Evolutionary conservation across 2,113 vertebrate genomes (phyloP), one percentile per base, ranked within the genome.

Genomic region (Trematocara unimaculatum): DNA sequence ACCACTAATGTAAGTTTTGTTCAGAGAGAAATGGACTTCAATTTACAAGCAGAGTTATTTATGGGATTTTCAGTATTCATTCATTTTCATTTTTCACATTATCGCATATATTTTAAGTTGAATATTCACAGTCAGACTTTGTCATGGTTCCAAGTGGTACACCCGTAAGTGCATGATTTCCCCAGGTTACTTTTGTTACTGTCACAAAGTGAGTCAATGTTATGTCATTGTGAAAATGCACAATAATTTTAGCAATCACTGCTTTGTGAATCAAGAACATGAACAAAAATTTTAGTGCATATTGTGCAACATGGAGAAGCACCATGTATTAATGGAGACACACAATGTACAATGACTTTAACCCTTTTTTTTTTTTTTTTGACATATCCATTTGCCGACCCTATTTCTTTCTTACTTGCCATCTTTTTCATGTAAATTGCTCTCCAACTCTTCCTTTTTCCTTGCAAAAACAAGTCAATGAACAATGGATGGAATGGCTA

Each of bases 401-500:
- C 40, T 40, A 72, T 51, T 79, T 12, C 81, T 77, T 67, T 56
- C 67, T 47, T 26, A 74, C 23, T 12, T 51, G 47, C 79, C 4
- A 18, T 18, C 17, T 67, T 80, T 62, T 58, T 56, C 20, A 29
- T 78, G 13, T 31, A 72, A 74, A 83, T 74, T 8, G 35, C 18
- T 53, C 47, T 82, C 40, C 17, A 54, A n/a, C 23, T 84, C 3
- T 42, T 67, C 29, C 29, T 23, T 14, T 58, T 79, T 80, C 31
- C 15, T 33, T 8, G 11, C 23, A 84, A 87, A 84, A 88, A 84
- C 47, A 82, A 91, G 31, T 84, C 81, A 86, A 70, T 90, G 81
- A 93, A 91, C 78, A 90, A 86, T 54, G 35, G 60, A 58, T 79
- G 33, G 31, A 88, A 85, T 23, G 72, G 55, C 29, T 83, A 70